Percentiles rank a stretch among this genome's conserved stretches.
Conservation (phyloP, 2,888 invertebrate genomes). For the Polyommatus icarus region DNA sequence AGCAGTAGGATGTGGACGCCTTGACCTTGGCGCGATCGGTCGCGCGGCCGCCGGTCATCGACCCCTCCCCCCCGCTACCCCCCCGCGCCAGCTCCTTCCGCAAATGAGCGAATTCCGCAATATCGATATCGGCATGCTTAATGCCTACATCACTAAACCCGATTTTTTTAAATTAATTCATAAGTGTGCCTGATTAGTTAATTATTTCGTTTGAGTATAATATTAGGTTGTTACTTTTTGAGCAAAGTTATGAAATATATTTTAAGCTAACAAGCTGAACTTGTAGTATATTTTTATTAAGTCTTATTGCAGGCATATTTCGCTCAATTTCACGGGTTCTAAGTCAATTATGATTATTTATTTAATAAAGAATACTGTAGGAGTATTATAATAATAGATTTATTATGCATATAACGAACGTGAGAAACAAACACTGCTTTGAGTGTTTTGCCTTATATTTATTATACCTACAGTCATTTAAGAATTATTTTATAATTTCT, state of each 20-base stretch:
- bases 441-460: background rate
- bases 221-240: background rate
- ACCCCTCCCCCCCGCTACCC: conserved; percentile 50
- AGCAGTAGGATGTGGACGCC: conserved; percentile 49
- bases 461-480: background rate
- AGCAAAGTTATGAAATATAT: background rate
- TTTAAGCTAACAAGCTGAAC: too few species aligned
- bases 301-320: background rate
- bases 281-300: too few species aligned
- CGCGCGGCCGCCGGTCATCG: conserved; percentile 73
- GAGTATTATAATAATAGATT: background rate
- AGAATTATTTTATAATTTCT: background rate
- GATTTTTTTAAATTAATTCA: background rate
- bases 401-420: conserved; percentile 1
- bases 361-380: background rate
- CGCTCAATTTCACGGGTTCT: background rate
- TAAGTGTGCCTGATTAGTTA: background rate
- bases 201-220: background rate
- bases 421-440: conserved; percentile 3
- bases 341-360: background rate
- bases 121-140: conserved; percentile 22
- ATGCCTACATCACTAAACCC: conserved; percentile 7
- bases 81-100: conserved; percentile 46
- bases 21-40: conserved; percentile 76
- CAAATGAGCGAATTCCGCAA: conserved; percentile 42